Evolutionary conservation across 2,113 vertebrate species (phyloP).

Genomic region (Burhinus oedicnemus): DNA sequence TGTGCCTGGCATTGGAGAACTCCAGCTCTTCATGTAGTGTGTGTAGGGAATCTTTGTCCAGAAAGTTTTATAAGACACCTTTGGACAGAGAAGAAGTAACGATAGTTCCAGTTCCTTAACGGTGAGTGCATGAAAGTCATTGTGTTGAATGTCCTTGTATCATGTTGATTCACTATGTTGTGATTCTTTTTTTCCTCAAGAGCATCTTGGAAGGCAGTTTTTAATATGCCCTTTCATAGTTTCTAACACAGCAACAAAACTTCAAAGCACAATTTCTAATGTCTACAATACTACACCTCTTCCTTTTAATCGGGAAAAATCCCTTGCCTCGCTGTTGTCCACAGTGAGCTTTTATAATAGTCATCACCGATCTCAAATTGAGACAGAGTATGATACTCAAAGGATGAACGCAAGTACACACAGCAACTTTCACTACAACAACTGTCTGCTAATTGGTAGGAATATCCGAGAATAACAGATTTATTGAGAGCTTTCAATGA

Average conservation of each 20-base stretch:
- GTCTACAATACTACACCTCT: neutral
- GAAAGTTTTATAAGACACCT: neutral
- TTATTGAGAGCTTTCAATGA: neutral
- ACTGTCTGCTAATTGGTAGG: neutral
- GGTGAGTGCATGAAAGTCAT: neutral
- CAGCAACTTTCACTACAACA: neutral
- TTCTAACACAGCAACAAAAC: neutral
- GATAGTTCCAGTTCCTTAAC: neutral
- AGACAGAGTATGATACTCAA: neutral
- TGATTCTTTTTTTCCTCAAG: neutral
- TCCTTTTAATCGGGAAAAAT: neutral
- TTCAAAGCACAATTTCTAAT: neutral
- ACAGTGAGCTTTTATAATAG: neutral
- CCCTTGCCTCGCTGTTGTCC: neutral
- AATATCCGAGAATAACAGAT: neutral
- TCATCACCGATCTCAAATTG: neutral
- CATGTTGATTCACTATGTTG: fast-evolving
- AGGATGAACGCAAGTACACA: neutral
- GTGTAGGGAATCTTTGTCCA: neutral
- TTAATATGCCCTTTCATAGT: neutral
- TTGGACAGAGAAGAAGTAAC: neutral
- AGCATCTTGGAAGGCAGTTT: neutral
- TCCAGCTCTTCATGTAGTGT: neutral
- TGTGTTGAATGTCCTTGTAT: neutral
- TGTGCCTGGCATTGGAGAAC: neutral